Conservation (phyloP, 2,888 invertebrate species). For the Acanthosepion esculentum region DNA sequence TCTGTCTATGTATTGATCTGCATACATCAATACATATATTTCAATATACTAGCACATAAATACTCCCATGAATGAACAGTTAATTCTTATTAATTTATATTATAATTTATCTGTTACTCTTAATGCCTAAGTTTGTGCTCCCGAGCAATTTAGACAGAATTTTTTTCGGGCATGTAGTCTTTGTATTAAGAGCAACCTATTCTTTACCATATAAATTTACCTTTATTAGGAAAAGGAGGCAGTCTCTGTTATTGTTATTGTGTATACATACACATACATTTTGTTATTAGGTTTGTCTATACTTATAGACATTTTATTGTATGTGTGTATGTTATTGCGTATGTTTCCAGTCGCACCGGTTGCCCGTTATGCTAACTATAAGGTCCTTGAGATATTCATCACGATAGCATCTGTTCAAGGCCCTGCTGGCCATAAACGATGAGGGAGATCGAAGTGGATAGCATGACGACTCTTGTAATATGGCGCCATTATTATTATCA, state of each 20-base stretch:
- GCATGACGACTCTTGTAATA: background rate
- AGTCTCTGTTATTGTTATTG: too few relatives aligned
- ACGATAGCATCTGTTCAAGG: background rate
- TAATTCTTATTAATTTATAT: too few relatives aligned
- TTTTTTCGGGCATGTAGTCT: too few relatives aligned
- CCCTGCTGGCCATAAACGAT: background rate
- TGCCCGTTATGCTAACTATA: background rate
- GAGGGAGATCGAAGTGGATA: background rate
- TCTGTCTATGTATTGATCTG: background rate
- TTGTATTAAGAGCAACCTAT: too few relatives aligned
- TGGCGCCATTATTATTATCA: background rate
- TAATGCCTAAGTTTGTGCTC: too few relatives aligned
- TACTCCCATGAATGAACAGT: too few relatives aligned
- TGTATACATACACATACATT: background rate
- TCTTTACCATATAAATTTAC: too few relatives aligned
- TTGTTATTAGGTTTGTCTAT: background rate
- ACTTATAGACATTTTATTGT: background rate
- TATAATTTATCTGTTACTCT: too few relatives aligned
- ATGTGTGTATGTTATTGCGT: too few relatives aligned
- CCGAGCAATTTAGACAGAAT: too few relatives aligned
- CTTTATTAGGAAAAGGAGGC: too few relatives aligned
- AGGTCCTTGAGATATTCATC: background rate
- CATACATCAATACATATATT: background rate
- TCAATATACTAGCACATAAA: background rate
- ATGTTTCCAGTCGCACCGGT: background rate